Conservation (phyloP, 2,888 invertebrate species). For the Brenthis hecate region DNA sequence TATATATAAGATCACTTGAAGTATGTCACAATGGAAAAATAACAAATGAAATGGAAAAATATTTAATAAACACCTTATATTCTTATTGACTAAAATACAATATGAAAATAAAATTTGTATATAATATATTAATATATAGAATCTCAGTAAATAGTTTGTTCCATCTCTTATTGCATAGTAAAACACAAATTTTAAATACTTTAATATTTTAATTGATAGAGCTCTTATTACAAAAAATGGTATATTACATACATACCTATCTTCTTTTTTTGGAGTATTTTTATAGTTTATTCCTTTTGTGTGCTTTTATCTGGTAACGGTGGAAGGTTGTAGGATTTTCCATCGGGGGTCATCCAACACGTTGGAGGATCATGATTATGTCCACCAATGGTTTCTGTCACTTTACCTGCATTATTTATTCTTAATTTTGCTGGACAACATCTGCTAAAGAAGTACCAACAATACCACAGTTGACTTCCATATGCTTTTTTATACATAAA, state of each 20-base stretch:
- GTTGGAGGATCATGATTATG: constrained; percentile 78
- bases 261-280: neutral
- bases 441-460: constrained; percentile 78
- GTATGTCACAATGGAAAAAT: too few relatives aligned
- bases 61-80: neutral
- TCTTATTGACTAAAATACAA: constrained; percentile 7
- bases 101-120: constrained; percentile 13
- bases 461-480: constrained; percentile 79
- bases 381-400: constrained; percentile 73
- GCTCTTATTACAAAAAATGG: neutral
- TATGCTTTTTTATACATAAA: constrained; percentile 80
- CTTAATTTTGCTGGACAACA: constrained; percentile 76
- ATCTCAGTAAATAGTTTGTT: constrained; percentile 22
- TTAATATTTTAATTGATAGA: neutral
- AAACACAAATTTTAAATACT: constrained; percentile 16
- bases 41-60: too few relatives aligned
- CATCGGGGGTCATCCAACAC: constrained; percentile 78
- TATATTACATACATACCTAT: constrained; percentile 4
- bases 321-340: constrained; percentile 73
- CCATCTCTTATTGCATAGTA: constrained; percentile 6
- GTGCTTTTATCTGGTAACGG: constrained; percentile 63
- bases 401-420: constrained; percentile 73
- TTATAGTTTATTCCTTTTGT: constrained; percentile 36
- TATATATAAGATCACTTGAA: too few relatives aligned
- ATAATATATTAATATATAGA: constrained; percentile 8